phyloP scores from a whole-genome alignment of 2,888 invertebrate species.

The Cheilosia grossa region DNA sequence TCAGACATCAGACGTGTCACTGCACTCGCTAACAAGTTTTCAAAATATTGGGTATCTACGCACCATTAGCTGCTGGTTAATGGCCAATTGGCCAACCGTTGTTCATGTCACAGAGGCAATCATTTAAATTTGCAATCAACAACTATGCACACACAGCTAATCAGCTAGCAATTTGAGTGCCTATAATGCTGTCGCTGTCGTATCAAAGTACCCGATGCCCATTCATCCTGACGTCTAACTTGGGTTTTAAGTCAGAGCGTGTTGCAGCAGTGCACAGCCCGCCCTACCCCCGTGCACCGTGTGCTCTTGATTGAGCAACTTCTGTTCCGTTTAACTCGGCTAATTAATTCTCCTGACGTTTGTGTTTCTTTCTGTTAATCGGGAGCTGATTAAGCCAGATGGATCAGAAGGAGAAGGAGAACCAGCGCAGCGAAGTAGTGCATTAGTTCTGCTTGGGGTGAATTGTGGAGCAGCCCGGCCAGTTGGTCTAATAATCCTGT shows the following conservation, averaged over 20 bases:
- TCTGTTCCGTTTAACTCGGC: slow-evolving; percentile 68
- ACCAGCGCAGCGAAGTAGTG: slow-evolving; percentile 6
- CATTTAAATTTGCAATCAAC: slow-evolving; percentile 74
- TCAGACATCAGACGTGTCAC: slow-evolving; percentile 18
- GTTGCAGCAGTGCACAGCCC: slow-evolving; percentile 20
- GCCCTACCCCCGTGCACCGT: background rate
- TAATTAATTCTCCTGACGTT: slow-evolving; percentile 73
- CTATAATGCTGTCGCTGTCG: slow-evolving; percentile 65
- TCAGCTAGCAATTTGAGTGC: slow-evolving; percentile 70
- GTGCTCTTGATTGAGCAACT: slow-evolving; percentile 37
- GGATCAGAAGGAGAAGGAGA: slow-evolving; percentile 38
- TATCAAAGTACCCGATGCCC: slow-evolving; percentile 56
- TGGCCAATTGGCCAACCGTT: slow-evolving; percentile 71
- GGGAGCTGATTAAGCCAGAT: slow-evolving; percentile 57
- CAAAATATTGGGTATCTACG: slow-evolving; percentile 41
- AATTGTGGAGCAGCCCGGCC: slow-evolving; percentile 56
- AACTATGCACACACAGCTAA: slow-evolving; percentile 68
- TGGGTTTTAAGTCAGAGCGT: slow-evolving; percentile 69
- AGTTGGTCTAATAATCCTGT: slow-evolving; percentile 52
- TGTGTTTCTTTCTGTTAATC: slow-evolving; percentile 44
- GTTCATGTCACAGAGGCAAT: slow-evolving; percentile 71
- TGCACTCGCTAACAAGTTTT: slow-evolving; percentile 21
- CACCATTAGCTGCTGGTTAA: slow-evolving; percentile 67
- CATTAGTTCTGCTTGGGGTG: slow-evolving; percentile 70
- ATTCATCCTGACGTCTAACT: slow-evolving; percentile 72